Base-by-base conservation (phyloP, 2,113 vertebrate species). In the Eulacestoma nigropectus region DNA sequence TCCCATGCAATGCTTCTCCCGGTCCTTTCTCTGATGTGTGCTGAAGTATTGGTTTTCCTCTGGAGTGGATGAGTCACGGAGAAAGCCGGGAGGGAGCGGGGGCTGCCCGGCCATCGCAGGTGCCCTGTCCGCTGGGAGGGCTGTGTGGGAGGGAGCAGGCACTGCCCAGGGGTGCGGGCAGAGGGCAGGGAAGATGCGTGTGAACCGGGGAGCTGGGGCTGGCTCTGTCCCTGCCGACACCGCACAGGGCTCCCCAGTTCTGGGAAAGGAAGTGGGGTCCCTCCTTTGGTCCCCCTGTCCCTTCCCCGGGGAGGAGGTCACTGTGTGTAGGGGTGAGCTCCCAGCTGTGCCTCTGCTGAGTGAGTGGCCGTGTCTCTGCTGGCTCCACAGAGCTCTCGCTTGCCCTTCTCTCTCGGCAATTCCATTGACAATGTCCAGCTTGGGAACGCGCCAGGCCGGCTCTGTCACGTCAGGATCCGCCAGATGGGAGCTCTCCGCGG, bases 51-150 rank as follows among this genome's bases (percentile, higher is more conserved):
- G 47, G 74, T 63, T 93, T 96, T 80, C 73, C 77, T 39, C n/a
- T 52, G 80, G 86, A 95, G 89, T 89, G 76, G 60, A 95, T 97
- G 96, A 95, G 88, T 97, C 94, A 97, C 2, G 0, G 59, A 95
- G 90, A 87, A 77, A 90, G 32, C 11, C 0, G 7, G 42, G 62
- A 68, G 56, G 39, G 73, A 84, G 69, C 1, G 8, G 56, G 32
- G 69, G 52, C 77, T 81, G 87, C 64, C 1, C 3, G 21, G 55
- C 37, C 39, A 35, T 18, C 39, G 64, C 47, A 73, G 75, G 88
- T 95, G 92, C 60, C 63, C 1, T 27, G 47, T 29, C 11, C 1
- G 0, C 53, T 29, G 23, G 35, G 44, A 59, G 75, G 20, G 44
- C 68, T 64, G 47, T 7, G 6, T 4, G 4, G 57, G 49, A 82